Evolutionary conservation across 1,140 invertebrate genomes (phyloP), one percentile per base, ranked within the genome.

Genomic region (Leptoteleia sp.): DNA sequence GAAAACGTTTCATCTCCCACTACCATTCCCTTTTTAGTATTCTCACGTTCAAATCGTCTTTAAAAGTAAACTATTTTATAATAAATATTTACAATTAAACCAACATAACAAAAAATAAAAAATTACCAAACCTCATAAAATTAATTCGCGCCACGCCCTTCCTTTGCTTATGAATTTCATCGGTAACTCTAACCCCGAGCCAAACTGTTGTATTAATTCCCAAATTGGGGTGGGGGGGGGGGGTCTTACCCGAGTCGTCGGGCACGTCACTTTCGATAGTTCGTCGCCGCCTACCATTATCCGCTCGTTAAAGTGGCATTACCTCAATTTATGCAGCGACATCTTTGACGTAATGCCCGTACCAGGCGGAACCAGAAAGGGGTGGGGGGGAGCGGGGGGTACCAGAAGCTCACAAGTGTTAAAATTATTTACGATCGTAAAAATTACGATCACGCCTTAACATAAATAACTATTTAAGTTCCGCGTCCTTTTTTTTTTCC

Each of bases 201-300:
- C 33, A 67, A 67, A 47, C 42, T 64, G 50, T 55, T 42, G 65
- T 77, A 70, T 70, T 70, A 67, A 78, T 78, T 62, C 62, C 13
- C 11, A 45, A 79, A 79, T 79, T 71, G 22, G 43, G 33, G 57
- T 13, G n/a, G n/a, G n/a, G n/a, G n/a, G n/a, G n/a, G n/a, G n/a
- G n/a, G n/a, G n/a, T n/a, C n/a, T n/a, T n/a, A n/a, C n/a, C n/a
- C 13, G 6, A 59, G 29, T 42, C n/a, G 52, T 43, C 50, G 55
- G 57, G 54, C 54, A 48, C 52, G 43, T 64, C 62, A 25, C 52
- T 48, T 31, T 57, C 38, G 43, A 57, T 35, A 37, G 45, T 70
- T 54, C 70, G 40, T 42, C 5, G 31, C 31, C 35, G 57, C 48
- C 59, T 42, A 40, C 70, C 9, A 73, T 73, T 73, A 73, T 73